Evolutionary conservation across 2,113 vertebrate species (phyloP).

Genomic region (Cisticola juncidis): DNA sequence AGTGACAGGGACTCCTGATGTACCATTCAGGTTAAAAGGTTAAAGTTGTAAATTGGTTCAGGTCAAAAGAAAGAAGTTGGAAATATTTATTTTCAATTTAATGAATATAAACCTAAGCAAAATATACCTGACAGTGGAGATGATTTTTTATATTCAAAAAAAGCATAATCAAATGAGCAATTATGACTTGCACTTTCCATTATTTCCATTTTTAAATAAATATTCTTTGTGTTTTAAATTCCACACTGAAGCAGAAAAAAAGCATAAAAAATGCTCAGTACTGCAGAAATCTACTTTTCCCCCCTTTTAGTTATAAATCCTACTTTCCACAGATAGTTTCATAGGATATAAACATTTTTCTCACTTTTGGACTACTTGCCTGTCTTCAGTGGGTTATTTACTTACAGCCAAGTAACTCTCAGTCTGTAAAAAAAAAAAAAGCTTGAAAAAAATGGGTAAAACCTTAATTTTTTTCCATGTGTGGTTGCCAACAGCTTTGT

Average conservation of each 20-base stretch:
- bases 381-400: not conserved
- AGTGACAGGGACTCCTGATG: not conserved
- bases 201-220: not conserved
- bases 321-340: not conserved
- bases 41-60: not conserved
- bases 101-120: not conserved
- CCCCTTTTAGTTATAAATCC: not conserved
- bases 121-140: not conserved
- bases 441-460: not conserved
- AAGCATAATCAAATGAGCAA: not conserved
- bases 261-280: not conserved
- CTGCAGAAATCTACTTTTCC: not conserved
- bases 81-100: not conserved
- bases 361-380: not conserved
- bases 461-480: not conserved
- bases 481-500: not conserved
- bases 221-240: not conserved
- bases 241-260: not conserved
- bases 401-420: not conserved
- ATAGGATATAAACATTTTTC: not conserved
- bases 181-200: not conserved
- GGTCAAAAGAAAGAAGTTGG: not conserved
- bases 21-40: not conserved
- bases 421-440: not conserved
- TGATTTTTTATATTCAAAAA: not conserved